Evolutionary conservation across 1,140 invertebrate genomes (phyloP), one percentile per base, ranked within the genome.

Genomic region (Polypedilum vanderplanki): DNA sequence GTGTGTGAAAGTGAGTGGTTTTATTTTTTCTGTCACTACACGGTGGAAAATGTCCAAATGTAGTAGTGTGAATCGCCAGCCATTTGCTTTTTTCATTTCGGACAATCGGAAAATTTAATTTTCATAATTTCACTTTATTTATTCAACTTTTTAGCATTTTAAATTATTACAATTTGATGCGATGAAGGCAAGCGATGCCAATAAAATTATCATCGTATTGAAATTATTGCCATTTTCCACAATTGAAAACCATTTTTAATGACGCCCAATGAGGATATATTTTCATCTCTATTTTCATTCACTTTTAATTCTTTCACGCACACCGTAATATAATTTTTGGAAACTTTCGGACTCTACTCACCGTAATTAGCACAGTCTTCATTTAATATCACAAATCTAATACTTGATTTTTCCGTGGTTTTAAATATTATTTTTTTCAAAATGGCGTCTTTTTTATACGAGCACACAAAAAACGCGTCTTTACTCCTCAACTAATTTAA

Each of bases 331-430:
- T 18, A 3, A 70, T 70, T 7, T 18, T 18, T 18, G 9, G 1
- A 4, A 20, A 70, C 17, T 70, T 70, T 70, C 12, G 17, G 8
- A 3, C 17, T 18, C 20, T 70, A 70, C 65, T 70, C 20, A 70
- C 65, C 65, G 65, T 70, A 20, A 18, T 20, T 70, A 70, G 65
- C 65, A 70, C 65, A 70, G 65, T 70, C 65, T 70, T 70, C 65
- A 70, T 70, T 70, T 70, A 70, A 70, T 70, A 70, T 70, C 65
- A 70, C 65, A 70, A 70, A 22, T 18, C 46, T 70, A 70, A 70
- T 70, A 70, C 65, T 70, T 20, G 18, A 22, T 20, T 70, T 33
- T 70, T 70, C 20, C 65, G 65, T 70, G 9, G 17, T 70, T 70
- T 20, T 3, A 20, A 70, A 46, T 46, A 46, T 46, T 67, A 22